Conservation (phyloP, 2,797 vertebrate species). For the Eupleurogrammus muticus region DNA sequence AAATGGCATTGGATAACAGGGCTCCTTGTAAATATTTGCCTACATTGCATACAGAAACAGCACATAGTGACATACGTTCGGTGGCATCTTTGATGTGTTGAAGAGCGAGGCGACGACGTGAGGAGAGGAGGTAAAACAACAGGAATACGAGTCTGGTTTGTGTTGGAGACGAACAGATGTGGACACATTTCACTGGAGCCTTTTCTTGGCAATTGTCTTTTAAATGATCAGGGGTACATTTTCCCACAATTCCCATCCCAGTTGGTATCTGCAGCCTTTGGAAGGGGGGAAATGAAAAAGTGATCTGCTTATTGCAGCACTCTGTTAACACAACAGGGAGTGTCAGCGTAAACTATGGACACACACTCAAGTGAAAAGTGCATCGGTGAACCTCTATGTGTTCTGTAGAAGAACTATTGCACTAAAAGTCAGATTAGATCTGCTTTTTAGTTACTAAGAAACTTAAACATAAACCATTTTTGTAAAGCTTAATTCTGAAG, state of each 20-base stretch:
- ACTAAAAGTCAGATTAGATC: background rate
- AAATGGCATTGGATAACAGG: background rate
- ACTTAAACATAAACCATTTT: background rate
- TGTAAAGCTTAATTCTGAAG: background rate
- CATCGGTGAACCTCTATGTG: slow-evolving; percentile 17
- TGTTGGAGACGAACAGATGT: slow-evolving; percentile 37
- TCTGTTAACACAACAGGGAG: slow-evolving; percentile 66
- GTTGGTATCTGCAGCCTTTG: slow-evolving; percentile 64
- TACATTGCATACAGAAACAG: slow-evolving; percentile 3
- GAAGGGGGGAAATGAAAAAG: slow-evolving; percentile 70
- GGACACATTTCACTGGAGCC: slow-evolving; percentile 34
- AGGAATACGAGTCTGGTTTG: slow-evolving; percentile 40
- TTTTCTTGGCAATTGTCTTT: slow-evolving; percentile 58
- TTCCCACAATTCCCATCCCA: slow-evolving; percentile 73
- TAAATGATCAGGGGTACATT: slow-evolving; percentile 62
- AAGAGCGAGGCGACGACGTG: slow-evolving; percentile 21
- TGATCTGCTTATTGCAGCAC: slow-evolving; percentile 64
- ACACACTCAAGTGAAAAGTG: slow-evolving; percentile 33
- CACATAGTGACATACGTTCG: slow-evolving; percentile 13
- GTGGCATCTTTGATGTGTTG: slow-evolving; percentile 19
- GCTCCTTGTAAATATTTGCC: background rate
- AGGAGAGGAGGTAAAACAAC: slow-evolving; percentile 32
- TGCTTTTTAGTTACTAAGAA: background rate
- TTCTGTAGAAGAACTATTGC: background rate
- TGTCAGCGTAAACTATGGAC: slow-evolving; percentile 43